These are phyloP conservation scores for Bostrychus sinensis DNA, from an alignment of 2,113 vertebrate species.

Conservation along the genomic window DNA sequence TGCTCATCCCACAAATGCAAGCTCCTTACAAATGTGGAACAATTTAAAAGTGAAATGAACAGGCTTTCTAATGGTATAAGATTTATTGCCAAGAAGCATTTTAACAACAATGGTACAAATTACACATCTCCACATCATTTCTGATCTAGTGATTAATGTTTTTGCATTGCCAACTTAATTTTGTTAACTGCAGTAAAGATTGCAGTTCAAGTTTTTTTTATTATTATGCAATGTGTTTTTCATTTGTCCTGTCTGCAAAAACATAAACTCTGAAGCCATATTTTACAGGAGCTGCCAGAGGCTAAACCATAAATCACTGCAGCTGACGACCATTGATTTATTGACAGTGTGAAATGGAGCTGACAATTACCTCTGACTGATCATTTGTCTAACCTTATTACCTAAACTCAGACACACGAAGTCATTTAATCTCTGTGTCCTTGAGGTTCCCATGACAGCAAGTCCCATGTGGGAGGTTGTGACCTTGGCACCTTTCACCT, in stretches of 20 bases:
- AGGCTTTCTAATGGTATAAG: too few relatives aligned
- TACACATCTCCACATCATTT: too few relatives aligned
- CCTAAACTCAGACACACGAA: conserved; percentile 36
- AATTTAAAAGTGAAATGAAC: too few relatives aligned
- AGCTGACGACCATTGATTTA: neutral
- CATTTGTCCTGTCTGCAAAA: neutral
- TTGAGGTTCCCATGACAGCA: conserved; percentile 31
- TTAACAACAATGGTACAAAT: too few relatives aligned
- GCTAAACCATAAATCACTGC: neutral
- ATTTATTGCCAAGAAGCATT: too few relatives aligned
- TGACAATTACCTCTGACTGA: neutral
- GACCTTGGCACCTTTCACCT: conserved; percentile 56
- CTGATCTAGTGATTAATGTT: too few relatives aligned
- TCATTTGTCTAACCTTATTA: neutral
- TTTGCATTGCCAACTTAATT: too few relatives aligned
- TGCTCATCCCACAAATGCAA: too few relatives aligned
- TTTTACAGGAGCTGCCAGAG: neutral
- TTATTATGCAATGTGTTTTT: too few relatives aligned
- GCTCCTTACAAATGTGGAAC: too few relatives aligned
- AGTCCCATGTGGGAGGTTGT: conserved; percentile 15
- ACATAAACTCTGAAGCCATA: neutral
- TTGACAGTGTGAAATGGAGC: conserved; percentile 7
- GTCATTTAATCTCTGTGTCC: conserved; percentile 4
- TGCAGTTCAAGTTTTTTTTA: too few relatives aligned
- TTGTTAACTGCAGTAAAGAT: too few relatives aligned